Evolutionary conservation across 2,113 vertebrate species (phyloP), one percentile per base, ranked within the genome.

Genomic region (Oenanthe oenanthe): DNA sequence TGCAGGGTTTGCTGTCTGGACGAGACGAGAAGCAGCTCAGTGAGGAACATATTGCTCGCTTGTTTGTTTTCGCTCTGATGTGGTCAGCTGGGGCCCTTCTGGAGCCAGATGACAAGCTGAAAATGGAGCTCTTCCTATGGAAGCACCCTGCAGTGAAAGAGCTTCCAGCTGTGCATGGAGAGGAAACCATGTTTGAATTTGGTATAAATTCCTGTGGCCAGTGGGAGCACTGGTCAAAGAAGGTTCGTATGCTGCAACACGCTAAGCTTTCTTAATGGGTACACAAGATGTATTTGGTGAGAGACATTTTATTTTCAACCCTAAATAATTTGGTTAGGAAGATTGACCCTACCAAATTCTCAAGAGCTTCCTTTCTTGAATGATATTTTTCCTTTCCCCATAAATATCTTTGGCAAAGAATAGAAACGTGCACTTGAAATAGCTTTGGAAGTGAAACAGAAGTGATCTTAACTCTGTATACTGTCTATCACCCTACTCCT

Each of bases 181-280:
- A 98, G 53, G 97, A 98, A 62, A 98, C 97, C n/a, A 97, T 99
- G 32, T 99, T 98, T 95, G 98, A 99, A 88, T 99, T 98, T 93
- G 94, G 92, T 22, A 93, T 99, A 77, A 95, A 85, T 65, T 93
- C 96, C 63, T 95, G 65, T 74, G 98, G 98, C n/a, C 92, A 98
- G 43, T 99, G 98, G 98, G 98, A 98, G 50, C 98, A 98, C 80
- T 99, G 98, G 98, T 97, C 98, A 91, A 95, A 97, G 91, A 98
- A 97, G 98, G 98, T 99, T 95, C 0, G 96, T 97, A 80, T 22
- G 32, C 54, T 56, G 32, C 15, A 13, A 43, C 21, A 34, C 1
- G 3, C 21, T 85, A 56, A 58, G 28, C 20, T 88, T 83, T 90
- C 63, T 88, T 71, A 85, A 60, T 56, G 34, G 26, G 3, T 73